Evolutionary conservation across 2,113 vertebrate genomes (phyloP).

Genomic region (Sebastes schlegelii): DNA sequence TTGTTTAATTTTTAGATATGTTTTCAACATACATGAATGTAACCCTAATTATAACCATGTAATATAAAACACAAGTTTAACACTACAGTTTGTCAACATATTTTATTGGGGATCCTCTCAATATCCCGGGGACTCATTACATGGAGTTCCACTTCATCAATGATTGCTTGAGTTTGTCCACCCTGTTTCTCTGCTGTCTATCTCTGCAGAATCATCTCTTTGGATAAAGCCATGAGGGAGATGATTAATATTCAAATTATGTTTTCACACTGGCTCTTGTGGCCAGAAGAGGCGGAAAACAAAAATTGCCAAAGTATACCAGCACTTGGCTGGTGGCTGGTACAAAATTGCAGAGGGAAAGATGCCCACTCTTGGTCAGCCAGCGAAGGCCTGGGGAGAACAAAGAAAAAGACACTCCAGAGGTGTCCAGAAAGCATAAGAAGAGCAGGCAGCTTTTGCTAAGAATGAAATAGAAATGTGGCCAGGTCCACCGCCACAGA

Average conservation of each 20-base stretch:
- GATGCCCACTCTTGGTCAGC: conserved; percentile 4
- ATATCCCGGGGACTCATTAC: not conserved
- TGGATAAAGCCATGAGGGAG: not conserved
- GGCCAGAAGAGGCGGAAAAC: not conserved
- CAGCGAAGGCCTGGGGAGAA: not conserved
- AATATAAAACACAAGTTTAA: not conserved
- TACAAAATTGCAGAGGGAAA: conserved; percentile 1
- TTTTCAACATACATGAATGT: too few species aligned
- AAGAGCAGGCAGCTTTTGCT: conserved; percentile 5
- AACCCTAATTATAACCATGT: not conserved
- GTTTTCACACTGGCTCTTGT: conserved; percentile 8
- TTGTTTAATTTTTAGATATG: too few species aligned
- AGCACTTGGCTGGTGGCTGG: conserved; percentile 6
- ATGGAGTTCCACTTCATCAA: not conserved
- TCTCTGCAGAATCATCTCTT: not conserved
- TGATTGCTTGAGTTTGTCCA: not conserved
- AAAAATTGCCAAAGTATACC: not conserved
- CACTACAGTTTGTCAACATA: not conserved
- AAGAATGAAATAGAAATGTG: conserved; percentile 44
- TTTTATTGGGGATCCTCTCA: not conserved
- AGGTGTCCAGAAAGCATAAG: conserved; percentile 22
- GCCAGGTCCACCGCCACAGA: conserved; percentile 29
- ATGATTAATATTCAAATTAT: conserved; percentile 22
- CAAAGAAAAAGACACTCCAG: conserved; percentile 26
- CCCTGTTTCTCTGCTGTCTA: not conserved